Conservation (phyloP, 2,113 vertebrate genomes). For the Plotosus lineatus region DNA sequence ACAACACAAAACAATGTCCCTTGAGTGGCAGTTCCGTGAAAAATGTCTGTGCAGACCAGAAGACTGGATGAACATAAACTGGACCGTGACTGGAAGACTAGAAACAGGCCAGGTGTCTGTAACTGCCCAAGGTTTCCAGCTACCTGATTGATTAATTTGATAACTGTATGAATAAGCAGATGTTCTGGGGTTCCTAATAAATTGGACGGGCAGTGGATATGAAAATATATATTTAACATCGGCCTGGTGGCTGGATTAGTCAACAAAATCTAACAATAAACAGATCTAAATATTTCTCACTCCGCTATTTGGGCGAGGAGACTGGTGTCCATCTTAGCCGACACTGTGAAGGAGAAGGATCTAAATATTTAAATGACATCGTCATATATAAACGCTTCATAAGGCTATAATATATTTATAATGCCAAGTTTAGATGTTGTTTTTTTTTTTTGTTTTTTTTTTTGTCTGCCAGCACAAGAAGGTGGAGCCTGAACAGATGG, state of each 20-base stretch:
- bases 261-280: not conserved
- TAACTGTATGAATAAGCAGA: not conserved
- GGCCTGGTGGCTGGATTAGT: not conserved
- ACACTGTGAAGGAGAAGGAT: too few species aligned
- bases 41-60: too few species aligned
- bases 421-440: not conserved
- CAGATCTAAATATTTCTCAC: too few species aligned
- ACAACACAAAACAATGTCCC: not conserved
- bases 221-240: not conserved
- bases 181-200: not conserved
- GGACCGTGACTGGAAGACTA: too few species aligned
- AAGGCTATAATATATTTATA: not conserved
- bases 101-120: not conserved
- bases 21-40: not conserved
- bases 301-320: too few species aligned
- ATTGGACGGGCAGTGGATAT: not conserved
- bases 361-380: not conserved
- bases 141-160: not conserved
- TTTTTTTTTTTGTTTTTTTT: slow-evolving; percentile 20
- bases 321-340: too few species aligned
- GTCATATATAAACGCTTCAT: not conserved
- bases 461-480: slow-evolving; percentile 74
- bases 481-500: slow-evolving; percentile 80
- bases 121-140: not conserved
- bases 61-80: too few species aligned